Evolutionary conservation across 2,888 invertebrate genomes (phyloP).

Genomic region (Dicyrtoma fusca): DNA sequence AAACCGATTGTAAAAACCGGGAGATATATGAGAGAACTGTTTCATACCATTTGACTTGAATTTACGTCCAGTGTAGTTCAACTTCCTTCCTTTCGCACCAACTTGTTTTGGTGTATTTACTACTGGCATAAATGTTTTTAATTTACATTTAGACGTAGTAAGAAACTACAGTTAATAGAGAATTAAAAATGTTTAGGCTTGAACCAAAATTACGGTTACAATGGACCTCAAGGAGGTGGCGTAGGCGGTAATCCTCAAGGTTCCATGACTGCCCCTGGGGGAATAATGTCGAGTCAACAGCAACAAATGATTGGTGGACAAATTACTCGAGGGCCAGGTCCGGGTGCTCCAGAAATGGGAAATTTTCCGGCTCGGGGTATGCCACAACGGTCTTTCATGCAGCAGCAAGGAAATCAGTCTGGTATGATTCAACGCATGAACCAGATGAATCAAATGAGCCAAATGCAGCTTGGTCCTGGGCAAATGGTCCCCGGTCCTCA

Average conservation of each 20-base stretch:
- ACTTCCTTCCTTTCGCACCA: background rate
- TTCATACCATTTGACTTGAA: too few species aligned
- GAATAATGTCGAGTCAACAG: constrained; percentile 36
- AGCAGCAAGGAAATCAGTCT: constrained; percentile 42
- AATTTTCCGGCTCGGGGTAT: constrained; percentile 38
- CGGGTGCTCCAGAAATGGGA: constrained; percentile 43
- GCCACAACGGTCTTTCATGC: constrained; percentile 43
- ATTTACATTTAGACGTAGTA: background rate
- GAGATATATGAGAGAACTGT: too few species aligned
- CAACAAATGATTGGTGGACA: constrained; percentile 68
- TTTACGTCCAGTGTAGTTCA: background rate
- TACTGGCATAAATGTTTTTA: background rate
- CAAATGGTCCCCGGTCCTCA: constrained; percentile 48
- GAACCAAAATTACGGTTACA: constrained; percentile 67
- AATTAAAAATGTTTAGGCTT: constrained; percentile 60
- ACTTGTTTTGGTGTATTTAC: background rate
- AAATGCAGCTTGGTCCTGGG: constrained; percentile 45
- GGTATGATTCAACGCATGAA: constrained; percentile 47
- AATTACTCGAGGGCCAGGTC: constrained; percentile 59
- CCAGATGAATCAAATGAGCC: constrained; percentile 42
- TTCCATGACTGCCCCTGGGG: constrained; percentile 26
- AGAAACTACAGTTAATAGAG: too few species aligned
- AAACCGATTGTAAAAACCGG: background rate
- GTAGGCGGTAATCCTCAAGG: constrained; percentile 38
- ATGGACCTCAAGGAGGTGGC: constrained; percentile 44